Evolutionary conservation across 2,113 vertebrate species (phyloP), one percentile per base, ranked within the genome.

Genomic region (Sarotherodon lohbergeri): DNA sequence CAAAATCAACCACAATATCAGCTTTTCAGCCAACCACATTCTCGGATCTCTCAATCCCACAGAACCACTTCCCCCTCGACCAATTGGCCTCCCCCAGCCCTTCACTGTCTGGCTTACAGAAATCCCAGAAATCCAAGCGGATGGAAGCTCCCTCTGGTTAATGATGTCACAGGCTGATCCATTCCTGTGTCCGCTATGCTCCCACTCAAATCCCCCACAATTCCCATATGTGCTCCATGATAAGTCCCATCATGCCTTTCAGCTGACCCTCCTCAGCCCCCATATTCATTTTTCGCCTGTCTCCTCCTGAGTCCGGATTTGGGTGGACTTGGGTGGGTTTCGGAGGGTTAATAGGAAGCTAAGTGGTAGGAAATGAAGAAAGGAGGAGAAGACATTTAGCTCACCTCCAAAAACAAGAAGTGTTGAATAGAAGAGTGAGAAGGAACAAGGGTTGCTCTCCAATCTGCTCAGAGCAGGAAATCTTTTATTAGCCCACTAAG

Each of bases 151-250:
- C 90, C 90, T 63, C 57, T 94, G 94, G 96, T 96, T 96, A 96
- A 96, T 95, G 94, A 95, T 96, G 96, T 96, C 95, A 95, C 93
- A 83, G 89, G 92, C 94, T 96, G 95, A 95, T 95, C 95, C 95
- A 87, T 93, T 91, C 91, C 88, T 57, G 89, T 95, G 95, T 95
- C 95, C 68, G 94, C 94, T 52, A 94, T 88, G 91, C 93, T 94
- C 81, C 80, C 80, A 4, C 86, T 90, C 93, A 95, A 96, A 95
- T 96, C 93, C 94, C 34, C 82, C 85, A 84, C 91, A 91, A 91
- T 91, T 94, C 92, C 94, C 91, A 94, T 93, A 83, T 94, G 94
- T 94, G 95, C 90, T 89, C 90, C 90, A 46, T 79, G 95, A 95
- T 96, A 96, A 96, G 95, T 96, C 94, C 93, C 94, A 95, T 93